phyloP scores from a whole-genome alignment of 2,113 vertebrate species.

The Phrynocephalus versicolor region DNA sequence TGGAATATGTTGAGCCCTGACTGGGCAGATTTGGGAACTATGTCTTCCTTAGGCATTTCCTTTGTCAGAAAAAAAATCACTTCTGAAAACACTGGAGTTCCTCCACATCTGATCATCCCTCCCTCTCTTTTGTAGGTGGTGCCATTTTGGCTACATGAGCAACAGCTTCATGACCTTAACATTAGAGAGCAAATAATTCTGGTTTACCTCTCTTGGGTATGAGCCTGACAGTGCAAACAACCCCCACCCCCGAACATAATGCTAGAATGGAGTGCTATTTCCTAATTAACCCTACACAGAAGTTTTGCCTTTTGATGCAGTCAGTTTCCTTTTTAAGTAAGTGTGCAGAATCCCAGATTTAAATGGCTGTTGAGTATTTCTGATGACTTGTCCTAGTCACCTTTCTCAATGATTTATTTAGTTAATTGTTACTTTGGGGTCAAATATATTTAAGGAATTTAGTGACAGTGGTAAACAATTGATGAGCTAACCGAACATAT shows the following conservation, averaged over 20 bases:
- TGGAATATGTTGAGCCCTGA: neutral
- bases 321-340: neutral
- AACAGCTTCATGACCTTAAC: neutral
- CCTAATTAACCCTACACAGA: conserved; percentile 4
- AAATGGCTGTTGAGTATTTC: conserved; percentile 19
- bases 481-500: neutral
- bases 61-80: neutral
- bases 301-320: neutral
- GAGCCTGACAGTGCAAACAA: neutral
- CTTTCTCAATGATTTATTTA: conserved; percentile 12
- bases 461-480: neutral
- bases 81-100: neutral
- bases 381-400: conserved; percentile 3
- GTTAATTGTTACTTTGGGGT: neutral
- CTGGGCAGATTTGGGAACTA: neutral
- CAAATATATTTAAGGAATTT: conserved; percentile 1
- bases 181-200: neutral
- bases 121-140: neutral
- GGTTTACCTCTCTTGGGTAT: neutral
- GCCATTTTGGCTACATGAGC: neutral
- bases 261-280: neutral
- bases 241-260: conserved; percentile 11
- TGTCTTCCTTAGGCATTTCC: neutral
- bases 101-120: too few species aligned
- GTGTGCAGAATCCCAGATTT: neutral